These are phyloP conservation scores for Rhadinocentrus ornatus DNA, from an alignment of 2,797 vertebrate genomes.

Conservation along the genomic window DNA sequence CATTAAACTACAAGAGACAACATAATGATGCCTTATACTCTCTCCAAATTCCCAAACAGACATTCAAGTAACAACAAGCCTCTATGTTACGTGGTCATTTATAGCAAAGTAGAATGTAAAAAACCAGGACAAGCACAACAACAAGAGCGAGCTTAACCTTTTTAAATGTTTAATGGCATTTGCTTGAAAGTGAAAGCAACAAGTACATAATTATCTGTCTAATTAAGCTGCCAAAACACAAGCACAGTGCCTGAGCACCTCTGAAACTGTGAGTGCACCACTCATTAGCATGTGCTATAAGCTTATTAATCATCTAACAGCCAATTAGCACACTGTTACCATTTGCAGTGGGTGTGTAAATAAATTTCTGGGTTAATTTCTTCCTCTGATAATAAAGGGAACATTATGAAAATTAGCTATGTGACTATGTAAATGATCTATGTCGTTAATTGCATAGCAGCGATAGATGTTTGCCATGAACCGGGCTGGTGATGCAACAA, in stretches of 20 bases:
- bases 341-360: constrained; percentile 98
- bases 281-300: constrained; percentile 98
- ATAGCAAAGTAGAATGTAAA: constrained; percentile 36
- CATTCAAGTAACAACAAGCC: constrained; percentile 17
- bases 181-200: constrained; percentile 94
- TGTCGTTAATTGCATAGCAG: constrained; percentile 93
- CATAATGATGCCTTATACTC: neutral
- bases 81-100: constrained; percentile 17
- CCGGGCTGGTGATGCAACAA: constrained; percentile 80
- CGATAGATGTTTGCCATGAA: constrained; percentile 82
- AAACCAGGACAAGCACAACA: constrained; percentile 67
- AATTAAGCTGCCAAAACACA: constrained; percentile 99
- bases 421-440: constrained; percentile 98
- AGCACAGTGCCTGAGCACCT: constrained; percentile 94
- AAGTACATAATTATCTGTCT: constrained; percentile 99
- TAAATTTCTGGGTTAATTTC: constrained; percentile 99
- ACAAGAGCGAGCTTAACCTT: constrained; percentile 90
- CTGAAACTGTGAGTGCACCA: constrained; percentile 92
- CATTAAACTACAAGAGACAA: constrained; percentile 10
- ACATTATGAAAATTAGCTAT: constrained; percentile 99
- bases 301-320: constrained; percentile 99
- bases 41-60: neutral
- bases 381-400: constrained; percentile 99
- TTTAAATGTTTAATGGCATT: constrained; percentile 95
- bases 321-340: constrained; percentile 99